phyloP scores from a whole-genome alignment of 2,888 invertebrate genomes.

The Pyrrhopygopsis socrates region DNA sequence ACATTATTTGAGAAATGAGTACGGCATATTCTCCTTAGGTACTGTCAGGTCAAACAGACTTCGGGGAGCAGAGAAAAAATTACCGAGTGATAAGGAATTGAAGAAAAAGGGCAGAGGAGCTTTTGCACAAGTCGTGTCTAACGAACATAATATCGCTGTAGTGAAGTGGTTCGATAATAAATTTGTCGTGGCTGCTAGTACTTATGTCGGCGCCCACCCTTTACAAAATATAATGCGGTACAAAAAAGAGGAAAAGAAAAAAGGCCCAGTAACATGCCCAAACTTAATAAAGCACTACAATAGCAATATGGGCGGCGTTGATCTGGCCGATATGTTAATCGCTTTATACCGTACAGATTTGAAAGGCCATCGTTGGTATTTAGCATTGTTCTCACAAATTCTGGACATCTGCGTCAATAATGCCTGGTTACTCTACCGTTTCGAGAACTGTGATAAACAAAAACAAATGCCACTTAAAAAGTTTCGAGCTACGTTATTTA shows the following conservation, averaged over 20 bases:
- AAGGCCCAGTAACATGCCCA: too few relatives aligned
- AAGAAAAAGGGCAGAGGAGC: slow-evolving; percentile 65
- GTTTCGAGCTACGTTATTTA: not conserved
- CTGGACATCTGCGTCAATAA: slow-evolving; percentile 11
- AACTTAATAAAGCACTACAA: slow-evolving; percentile 6
- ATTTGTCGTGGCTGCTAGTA: slow-evolving; percentile 25
- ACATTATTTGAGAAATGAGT: not conserved
- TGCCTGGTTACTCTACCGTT: not conserved
- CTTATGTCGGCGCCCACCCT: not conserved
- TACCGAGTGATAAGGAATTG: slow-evolving; percentile 56
- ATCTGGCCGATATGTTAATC: not conserved
- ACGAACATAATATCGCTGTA: slow-evolving; percentile 69
- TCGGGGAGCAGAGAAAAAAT: slow-evolving; percentile 62
- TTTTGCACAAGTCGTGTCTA: slow-evolving; percentile 58
- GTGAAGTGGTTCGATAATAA: slow-evolving; percentile 74
- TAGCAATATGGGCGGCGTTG: not conserved
- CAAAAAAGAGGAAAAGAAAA: too few relatives aligned
- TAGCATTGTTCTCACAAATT: slow-evolving; percentile 12
- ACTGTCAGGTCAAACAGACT: slow-evolving; percentile 67
- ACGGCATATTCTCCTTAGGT: slow-evolving; percentile 47
- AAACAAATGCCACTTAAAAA: not conserved
- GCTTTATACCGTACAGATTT: slow-evolving; percentile 19
- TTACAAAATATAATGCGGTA: too few relatives aligned
- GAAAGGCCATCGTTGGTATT: slow-evolving; percentile 25
- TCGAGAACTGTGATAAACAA: not conserved